These are phyloP conservation scores for Eupristina koningsbergeri DNA, from an alignment of 1,140 invertebrate genomes.

Conservation along the genomic window DNA sequence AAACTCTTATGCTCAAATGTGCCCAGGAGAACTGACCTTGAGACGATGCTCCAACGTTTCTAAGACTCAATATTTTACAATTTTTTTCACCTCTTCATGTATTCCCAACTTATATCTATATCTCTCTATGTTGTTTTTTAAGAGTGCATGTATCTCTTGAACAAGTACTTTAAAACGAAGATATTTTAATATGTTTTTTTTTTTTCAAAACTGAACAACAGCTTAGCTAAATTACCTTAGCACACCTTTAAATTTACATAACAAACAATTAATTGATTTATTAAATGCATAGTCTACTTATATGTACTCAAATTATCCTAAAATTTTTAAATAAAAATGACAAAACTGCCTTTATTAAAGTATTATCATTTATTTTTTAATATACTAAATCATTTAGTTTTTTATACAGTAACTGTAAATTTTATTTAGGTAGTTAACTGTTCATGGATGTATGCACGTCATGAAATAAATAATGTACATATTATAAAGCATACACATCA, in stretches of 20 bases:
- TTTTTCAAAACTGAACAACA: background rate
- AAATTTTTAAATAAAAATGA: no score
- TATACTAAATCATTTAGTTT: no score
- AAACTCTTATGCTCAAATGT: background rate
- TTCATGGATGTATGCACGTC: background rate
- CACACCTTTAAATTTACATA: background rate
- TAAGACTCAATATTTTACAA: slow-evolving; percentile 31
- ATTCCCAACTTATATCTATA: background rate
- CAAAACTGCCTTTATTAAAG: no score
- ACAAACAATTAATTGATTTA: no score
- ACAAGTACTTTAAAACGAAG: background rate
- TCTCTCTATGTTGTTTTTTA: slow-evolving; percentile 6
- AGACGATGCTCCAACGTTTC: background rate
- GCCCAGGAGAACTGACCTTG: slow-evolving; percentile 10
- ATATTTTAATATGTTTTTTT: background rate
- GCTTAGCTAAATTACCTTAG: background rate
- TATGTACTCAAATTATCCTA: no score
- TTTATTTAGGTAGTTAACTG: background rate
- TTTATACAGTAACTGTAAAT: background rate
- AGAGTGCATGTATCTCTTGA: background rate
- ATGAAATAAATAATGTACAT: background rate
- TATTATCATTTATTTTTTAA: no score
- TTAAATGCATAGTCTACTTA: no score
- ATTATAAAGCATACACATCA: background rate
- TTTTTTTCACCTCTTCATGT: slow-evolving; percentile 11